Evolutionary conservation across 2,888 invertebrate genomes (phyloP), one percentile per base, ranked within the genome.

Genomic region (Herminia tarsipennalis): DNA sequence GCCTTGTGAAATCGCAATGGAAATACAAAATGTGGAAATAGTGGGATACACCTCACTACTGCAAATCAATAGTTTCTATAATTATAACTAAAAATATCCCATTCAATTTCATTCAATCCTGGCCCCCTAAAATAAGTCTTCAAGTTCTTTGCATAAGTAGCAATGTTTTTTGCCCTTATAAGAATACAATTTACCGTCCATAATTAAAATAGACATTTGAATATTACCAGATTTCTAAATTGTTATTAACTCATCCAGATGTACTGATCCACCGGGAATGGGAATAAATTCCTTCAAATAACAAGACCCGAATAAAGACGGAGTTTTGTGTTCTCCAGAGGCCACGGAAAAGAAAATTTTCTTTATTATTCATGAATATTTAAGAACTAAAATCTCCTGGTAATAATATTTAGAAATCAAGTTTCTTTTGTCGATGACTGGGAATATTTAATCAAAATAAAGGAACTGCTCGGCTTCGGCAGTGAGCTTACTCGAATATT

Each of bases 251-350:
- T 64, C 58, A 64, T 67, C 65, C 59, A 45, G 57, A 63, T 51
- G 42, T 62, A 44, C 47, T n/a, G n/a, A 46, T 48, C 71, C 66
- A 56, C 37, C 53, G 70, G 67, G 66, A 52, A 53, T 53, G 65
- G 56, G 58, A 75, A 67, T 72, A 73, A 73, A 66, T 73, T 63
- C 61, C 57, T 73, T 74, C 68, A 73, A 76, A 73, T 73, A 76
- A 72, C 58, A 70, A 65, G 55, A 57, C 50, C 48, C 43, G 68
- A 66, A 72, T 74, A 70, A 74, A 70, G 48, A 47, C 50, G 49
- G 34, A 53, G 46, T 43, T 64, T 36, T 35, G 50, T 61, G 70
- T 71, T 75, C 66, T 66, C 70, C 39, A 60, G 36, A 60, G 64
- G 53, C 37, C 41, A 46, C 46, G 34, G 51, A 44, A 57, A 60